Percentiles rank a stretch among this genome's conserved stretches.
Evolutionary conservation across 35 echinoderm and acorn worm species (phyloP).

Genomic region (Apostichopus japonicus): DNA sequence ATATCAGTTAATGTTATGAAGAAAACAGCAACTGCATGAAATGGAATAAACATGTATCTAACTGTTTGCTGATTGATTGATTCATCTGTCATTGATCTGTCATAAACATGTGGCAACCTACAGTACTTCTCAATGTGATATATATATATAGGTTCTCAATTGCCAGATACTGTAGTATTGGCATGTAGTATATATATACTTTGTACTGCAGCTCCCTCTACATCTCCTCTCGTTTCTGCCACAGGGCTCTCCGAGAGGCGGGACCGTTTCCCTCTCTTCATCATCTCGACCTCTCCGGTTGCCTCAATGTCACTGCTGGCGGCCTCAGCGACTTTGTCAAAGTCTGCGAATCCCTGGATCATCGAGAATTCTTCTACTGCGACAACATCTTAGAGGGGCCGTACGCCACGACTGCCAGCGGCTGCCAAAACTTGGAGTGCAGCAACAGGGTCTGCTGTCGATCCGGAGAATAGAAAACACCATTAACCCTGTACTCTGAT

Average conservation of each 20-base stretch:
- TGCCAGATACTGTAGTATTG: no score
- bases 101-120: no score
- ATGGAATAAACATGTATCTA: no score
- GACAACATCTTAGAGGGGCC: conserved; percentile 96
- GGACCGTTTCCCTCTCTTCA: conserved; percentile 59
- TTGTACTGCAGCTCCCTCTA: no score
- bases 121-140: no score
- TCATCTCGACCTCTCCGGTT: conserved; percentile 92
- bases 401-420: conserved; percentile 86
- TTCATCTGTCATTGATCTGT: no score
- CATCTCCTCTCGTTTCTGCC: not conserved
- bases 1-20: no score
- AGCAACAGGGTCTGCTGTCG: conserved; percentile 86
- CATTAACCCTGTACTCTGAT: no score
- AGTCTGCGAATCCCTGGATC: conserved; percentile 68
- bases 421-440: conserved; percentile 94
- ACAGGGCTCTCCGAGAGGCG: conserved; percentile 62
- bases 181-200: no score
- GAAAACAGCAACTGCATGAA: no score
- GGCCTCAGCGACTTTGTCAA: conserved; percentile 73
- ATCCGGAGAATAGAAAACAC: conserved; percentile 68
- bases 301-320: conserved; percentile 70
- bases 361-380: conserved; percentile 97
- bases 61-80: no score
- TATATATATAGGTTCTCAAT: no score